Conservation (phyloP, 2,888 invertebrate genomes). For the Osmoderma eremita region DNA sequence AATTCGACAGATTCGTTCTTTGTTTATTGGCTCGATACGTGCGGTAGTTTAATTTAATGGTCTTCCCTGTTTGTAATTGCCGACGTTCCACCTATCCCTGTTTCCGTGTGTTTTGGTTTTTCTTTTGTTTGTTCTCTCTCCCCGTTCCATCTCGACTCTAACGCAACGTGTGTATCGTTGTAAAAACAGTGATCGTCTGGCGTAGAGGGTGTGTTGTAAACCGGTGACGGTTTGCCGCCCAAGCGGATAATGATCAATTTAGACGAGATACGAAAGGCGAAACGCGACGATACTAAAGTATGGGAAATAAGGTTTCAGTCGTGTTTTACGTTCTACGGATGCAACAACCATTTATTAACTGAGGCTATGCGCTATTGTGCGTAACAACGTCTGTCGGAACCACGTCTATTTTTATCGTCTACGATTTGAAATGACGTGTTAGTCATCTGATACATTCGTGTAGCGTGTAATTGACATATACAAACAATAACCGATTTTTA, state of each 20-base stretch:
- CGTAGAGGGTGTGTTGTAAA: constrained; percentile 40
- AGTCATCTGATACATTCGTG: constrained; percentile 8
- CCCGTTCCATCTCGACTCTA: not conserved
- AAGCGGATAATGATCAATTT: constrained; percentile 43
- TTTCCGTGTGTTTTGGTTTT: not conserved
- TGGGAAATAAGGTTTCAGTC: constrained; percentile 40
- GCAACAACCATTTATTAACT: constrained; percentile 28
- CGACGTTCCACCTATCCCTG: not conserved
- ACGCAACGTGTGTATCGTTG: not conserved
- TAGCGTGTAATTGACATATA: constrained; percentile 6
- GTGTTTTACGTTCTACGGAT: constrained; percentile 16
- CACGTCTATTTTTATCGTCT: not conserved
- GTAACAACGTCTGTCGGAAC: constrained; percentile 10
- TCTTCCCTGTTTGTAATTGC: constrained; percentile 21
- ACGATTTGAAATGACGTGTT: constrained; percentile 10
- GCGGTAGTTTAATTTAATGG: constrained; percentile 34
- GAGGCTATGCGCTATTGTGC: constrained; percentile 4
- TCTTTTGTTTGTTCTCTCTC: not conserved
- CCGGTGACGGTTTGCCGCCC: constrained; percentile 36
- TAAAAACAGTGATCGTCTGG: constrained; percentile 3
- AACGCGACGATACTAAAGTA: constrained; percentile 43
- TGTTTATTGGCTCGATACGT: constrained; percentile 28
- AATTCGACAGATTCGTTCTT: constrained; percentile 26
- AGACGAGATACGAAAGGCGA: constrained; percentile 35
- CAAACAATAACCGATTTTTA: constrained; percentile 26